Evolutionary conservation across 2,113 vertebrate genomes (phyloP).

Genomic region (Crocuta crocuta): DNA sequence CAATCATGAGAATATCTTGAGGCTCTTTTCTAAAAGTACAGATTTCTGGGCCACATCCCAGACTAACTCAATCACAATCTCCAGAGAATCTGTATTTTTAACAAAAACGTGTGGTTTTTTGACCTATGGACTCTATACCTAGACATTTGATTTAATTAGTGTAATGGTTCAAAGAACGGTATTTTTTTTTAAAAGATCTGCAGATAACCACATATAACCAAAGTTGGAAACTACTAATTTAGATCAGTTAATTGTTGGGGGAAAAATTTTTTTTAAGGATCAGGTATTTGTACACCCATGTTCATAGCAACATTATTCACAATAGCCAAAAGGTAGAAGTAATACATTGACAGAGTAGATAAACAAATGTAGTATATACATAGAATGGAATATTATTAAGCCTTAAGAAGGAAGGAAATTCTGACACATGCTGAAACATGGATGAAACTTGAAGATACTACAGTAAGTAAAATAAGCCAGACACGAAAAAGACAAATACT

Average conservation of each 20-base stretch:
- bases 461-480: background rate
- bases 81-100: background rate
- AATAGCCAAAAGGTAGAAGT: background rate
- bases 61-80: background rate
- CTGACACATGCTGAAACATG: background rate
- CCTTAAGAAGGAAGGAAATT: constrained; percentile 11
- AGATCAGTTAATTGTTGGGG: background rate
- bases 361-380: background rate
- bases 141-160: background rate
- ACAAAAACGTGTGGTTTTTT: background rate
- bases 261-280: background rate
- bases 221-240: background rate
- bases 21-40: background rate
- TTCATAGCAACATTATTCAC: background rate
- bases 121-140: background rate
- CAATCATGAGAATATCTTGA: background rate
- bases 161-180: background rate
- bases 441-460: background rate
- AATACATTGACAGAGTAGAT: background rate
- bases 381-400: background rate
- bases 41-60: background rate
- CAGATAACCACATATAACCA: background rate
- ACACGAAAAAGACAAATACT: background rate
- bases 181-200: background rate
- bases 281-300: background rate